phyloP scores from a whole-genome alignment of 2,113 vertebrate genomes.

The Atlantisia rogersi region DNA sequence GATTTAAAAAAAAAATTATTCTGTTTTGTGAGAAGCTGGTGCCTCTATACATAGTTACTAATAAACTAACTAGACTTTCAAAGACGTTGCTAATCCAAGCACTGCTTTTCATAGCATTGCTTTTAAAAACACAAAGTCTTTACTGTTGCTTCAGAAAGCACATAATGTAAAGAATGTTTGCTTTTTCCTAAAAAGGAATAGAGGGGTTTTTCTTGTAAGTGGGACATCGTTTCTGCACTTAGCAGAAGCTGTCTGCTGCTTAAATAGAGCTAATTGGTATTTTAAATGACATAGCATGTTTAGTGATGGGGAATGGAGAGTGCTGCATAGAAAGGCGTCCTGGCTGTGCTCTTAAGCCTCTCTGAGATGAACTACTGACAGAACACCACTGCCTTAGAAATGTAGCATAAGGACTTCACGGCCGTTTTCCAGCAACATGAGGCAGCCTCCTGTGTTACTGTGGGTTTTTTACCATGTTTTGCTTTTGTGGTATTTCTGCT shows the following conservation, averaged over 20 bases:
- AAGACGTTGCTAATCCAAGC: background rate
- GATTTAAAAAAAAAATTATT: background rate
- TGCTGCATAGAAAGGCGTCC: background rate
- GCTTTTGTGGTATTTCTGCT: background rate
- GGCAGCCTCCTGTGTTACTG: background rate
- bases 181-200: background rate
- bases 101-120: background rate
- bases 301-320: background rate
- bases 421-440: background rate
- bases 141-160: background rate
- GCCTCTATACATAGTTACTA: background rate
- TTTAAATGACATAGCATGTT: background rate
- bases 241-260: background rate
- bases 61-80: background rate
- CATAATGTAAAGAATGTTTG: background rate
- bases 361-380: background rate
- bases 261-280: background rate
- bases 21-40: background rate
- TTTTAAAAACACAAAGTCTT: background rate
- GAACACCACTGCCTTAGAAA: background rate
- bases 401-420: background rate
- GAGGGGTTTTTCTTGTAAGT: background rate
- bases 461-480: background rate
- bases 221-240: background rate
- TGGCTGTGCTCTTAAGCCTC: background rate